Conservation (phyloP, 2,113 vertebrate species). For the Aegotheles bennettii region DNA sequence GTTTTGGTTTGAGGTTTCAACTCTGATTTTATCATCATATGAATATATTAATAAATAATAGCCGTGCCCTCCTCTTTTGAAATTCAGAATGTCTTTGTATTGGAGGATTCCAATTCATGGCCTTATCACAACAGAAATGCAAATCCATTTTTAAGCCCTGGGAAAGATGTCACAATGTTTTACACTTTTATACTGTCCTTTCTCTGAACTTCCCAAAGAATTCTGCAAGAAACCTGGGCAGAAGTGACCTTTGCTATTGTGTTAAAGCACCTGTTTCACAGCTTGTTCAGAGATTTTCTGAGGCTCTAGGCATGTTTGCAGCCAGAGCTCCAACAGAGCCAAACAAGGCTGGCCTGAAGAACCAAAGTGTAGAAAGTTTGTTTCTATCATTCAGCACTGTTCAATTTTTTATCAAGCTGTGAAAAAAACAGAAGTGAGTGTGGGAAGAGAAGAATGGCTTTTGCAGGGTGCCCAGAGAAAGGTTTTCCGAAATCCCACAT, state of each 20-base stretch:
- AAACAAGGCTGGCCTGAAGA: not conserved
- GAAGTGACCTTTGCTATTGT: not conserved
- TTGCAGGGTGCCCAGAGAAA: not conserved
- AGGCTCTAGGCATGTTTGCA: not conserved
- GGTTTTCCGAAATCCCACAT: not conserved
- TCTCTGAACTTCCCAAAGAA: not conserved
- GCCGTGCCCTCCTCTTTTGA: not conserved
- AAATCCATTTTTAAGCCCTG: not conserved
- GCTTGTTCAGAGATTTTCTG: not conserved
- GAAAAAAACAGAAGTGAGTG: not conserved
- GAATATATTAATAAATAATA: conserved; percentile 12
- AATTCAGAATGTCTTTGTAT: not conserved
- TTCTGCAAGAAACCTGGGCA: not conserved
- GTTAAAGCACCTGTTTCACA: not conserved
- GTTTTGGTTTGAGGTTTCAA: not conserved
- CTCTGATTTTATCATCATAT: not conserved
- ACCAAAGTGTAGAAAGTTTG: not conserved
- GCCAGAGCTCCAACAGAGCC: not conserved
- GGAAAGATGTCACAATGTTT: not conserved
- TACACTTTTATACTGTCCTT: not conserved
- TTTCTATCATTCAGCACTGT: not conserved
- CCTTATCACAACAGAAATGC: not conserved
- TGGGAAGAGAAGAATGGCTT: not conserved
- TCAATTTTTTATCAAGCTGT: not conserved
- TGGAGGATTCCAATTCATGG: not conserved